These are phyloP conservation scores for Montifringilla adamsi DNA, from an alignment of 2,113 vertebrate species.

Conservation along the genomic window DNA sequence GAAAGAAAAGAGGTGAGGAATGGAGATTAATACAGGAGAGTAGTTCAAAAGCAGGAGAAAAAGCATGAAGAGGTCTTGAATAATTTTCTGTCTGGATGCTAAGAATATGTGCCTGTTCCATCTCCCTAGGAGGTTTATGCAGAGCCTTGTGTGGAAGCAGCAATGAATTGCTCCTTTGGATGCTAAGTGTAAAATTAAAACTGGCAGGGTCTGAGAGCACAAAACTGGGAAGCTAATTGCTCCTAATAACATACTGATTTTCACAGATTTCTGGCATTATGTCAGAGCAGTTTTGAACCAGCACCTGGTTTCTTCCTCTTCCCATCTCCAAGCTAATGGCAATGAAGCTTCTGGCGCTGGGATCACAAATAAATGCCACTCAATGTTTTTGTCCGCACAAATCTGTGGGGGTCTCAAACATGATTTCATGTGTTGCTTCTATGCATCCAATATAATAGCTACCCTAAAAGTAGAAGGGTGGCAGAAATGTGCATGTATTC, in stretches of 20 bases:
- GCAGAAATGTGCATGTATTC: neutral
- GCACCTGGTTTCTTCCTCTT: conserved; percentile 7
- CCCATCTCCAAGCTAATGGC: neutral
- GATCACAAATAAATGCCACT: neutral
- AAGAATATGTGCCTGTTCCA: neutral
- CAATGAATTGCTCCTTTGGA: conserved; percentile 12
- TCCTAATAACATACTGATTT: conserved; percentile 24
- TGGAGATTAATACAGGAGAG: neutral
- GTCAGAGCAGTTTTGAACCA: neutral
- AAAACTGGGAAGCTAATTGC: conserved; percentile 12
- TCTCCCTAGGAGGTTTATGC: neutral
- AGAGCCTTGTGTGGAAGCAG: neutral
- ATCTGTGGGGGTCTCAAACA: neutral
- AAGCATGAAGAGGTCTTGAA: neutral
- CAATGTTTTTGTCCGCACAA: neutral
- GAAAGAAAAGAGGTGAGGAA: neutral
- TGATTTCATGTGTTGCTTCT: neutral
- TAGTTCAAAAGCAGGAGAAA: neutral
- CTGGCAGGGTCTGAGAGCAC: conserved; percentile 7
- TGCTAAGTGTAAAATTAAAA: conserved; percentile 34
- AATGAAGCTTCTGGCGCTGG: neutral
- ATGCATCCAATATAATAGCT: neutral
- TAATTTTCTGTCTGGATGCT: neutral
- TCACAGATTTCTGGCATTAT: neutral
- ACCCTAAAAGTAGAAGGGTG: neutral